These are phyloP conservation scores for Hoplostethus mediterraneus DNA, from an alignment of 2,797 vertebrate species.

Conservation along the genomic window DNA sequence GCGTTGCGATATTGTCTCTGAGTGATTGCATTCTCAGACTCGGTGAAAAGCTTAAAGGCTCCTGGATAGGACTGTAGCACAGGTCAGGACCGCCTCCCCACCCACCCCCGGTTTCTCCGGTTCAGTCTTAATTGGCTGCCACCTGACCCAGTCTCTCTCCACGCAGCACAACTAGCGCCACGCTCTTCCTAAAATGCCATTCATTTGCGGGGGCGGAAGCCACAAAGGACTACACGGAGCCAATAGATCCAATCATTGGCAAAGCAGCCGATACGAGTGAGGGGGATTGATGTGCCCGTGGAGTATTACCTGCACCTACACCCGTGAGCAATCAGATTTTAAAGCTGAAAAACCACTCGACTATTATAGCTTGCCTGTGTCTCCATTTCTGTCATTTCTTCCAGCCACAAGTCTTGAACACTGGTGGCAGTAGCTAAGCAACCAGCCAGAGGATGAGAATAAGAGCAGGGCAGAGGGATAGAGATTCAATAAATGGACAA, in stretches of 20 bases:
- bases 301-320: slow-evolving; percentile 65
- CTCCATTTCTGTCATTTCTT: slow-evolving; percentile 74
- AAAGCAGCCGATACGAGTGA: slow-evolving; percentile 61
- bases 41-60: slow-evolving; percentile 57
- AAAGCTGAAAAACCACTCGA: slow-evolving; percentile 65
- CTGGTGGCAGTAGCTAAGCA: slow-evolving; percentile 86
- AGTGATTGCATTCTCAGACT: slow-evolving; percentile 37
- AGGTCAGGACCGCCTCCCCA: slow-evolving; percentile 61
- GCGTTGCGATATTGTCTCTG: slow-evolving; percentile 49
- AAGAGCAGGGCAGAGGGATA: slow-evolving; percentile 65
- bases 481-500: slow-evolving; percentile 81
- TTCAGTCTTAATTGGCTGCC: slow-evolving; percentile 78
- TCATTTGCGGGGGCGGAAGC: slow-evolving; percentile 52
- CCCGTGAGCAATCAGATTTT: slow-evolving; percentile 43
- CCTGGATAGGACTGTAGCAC: slow-evolving; percentile 59
- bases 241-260: slow-evolving; percentile 52
- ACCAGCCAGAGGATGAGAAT: slow-evolving; percentile 73
- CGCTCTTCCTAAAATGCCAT: slow-evolving; percentile 63
- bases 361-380: slow-evolving; percentile 74
- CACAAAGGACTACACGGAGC: slow-evolving; percentile 30
- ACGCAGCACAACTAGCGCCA: slow-evolving; percentile 48
- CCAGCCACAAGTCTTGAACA: slow-evolving; percentile 73
- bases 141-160: slow-evolving; percentile 69
- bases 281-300: slow-evolving; percentile 4
- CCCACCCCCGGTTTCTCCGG: slow-evolving; percentile 35